phyloP scores from a whole-genome alignment of 2,797 vertebrate genomes.

The Apogon hyalosoma region DNA sequence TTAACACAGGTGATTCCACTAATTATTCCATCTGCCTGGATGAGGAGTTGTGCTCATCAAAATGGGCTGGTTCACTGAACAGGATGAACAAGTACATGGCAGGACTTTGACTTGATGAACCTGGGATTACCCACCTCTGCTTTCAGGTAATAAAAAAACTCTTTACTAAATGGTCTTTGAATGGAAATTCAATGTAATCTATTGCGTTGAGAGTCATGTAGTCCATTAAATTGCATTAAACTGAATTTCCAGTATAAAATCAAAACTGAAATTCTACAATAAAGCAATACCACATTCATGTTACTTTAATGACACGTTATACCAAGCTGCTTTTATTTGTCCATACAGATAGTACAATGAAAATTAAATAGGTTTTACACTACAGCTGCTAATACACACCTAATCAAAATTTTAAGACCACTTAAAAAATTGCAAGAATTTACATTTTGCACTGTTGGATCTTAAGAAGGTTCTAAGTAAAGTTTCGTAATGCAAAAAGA shows the following conservation, averaged over 20 bases:
- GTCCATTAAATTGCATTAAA: slow-evolving; percentile 6
- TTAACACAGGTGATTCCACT: no score
- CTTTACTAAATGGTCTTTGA: not conserved
- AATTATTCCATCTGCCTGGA: no score
- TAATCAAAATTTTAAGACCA: not conserved
- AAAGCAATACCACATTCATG: slow-evolving; percentile 14
- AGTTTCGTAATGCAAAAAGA: no score
- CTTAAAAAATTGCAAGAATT: not conserved
- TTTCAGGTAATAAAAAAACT: not conserved
- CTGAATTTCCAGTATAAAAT: not conserved
- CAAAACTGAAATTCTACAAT: slow-evolving; percentile 71
- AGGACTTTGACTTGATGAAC: no score
- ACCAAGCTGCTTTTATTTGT: not conserved
- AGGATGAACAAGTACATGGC: no score
- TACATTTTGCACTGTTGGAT: not conserved
- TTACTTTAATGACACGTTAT: not conserved
- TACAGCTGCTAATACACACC: not conserved
- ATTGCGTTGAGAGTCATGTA: not conserved
- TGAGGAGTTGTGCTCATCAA: no score
- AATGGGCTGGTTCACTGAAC: no score
- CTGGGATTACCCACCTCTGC: no score
- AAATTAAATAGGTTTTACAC: not conserved
- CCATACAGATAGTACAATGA: not conserved
- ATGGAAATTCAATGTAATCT: not conserved
- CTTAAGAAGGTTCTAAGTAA: no score